A percentile compares a stretch with the other conserved stretches of the same genome.
phyloP scores from a whole-genome alignment of 2,888 invertebrate genomes.

The Eledone cirrhosa region DNA sequence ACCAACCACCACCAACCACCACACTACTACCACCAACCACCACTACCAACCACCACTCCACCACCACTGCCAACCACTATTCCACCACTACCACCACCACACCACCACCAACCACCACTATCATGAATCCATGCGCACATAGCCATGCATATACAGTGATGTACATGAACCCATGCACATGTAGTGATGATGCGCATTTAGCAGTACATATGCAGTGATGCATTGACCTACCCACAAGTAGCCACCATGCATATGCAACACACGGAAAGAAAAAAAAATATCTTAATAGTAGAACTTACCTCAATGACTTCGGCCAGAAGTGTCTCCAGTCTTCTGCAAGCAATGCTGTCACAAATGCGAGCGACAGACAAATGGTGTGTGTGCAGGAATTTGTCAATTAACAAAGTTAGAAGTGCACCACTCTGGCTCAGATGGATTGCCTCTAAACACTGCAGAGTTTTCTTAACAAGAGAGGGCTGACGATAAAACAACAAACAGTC shows the following conservation, averaged over 20 bases:
- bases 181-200: too few species aligned
- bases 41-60: too few species aligned
- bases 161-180: too few species aligned
- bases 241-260: background rate
- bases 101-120: too few species aligned
- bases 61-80: too few species aligned
- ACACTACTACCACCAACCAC: too few species aligned
- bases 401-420: constrained; percentile 75
- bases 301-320: constrained; percentile 73
- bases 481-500: constrained; percentile 25
- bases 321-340: constrained; percentile 75
- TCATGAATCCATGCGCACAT: too few species aligned
- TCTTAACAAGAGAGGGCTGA: constrained; percentile 76
- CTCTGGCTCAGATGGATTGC: constrained; percentile 75
- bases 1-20: too few species aligned
- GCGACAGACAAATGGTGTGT: constrained; percentile 76
- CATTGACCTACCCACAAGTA: too few species aligned
- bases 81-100: too few species aligned
- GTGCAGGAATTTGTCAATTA: constrained; percentile 75
- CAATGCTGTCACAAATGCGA: constrained; percentile 78
- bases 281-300: constrained; percentile 41
- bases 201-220: too few species aligned
- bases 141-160: too few species aligned
- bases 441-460: constrained; percentile 76
- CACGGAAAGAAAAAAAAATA: background rate